Evolutionary conservation across 2,888 invertebrate genomes (phyloP).

Genomic region (Clusia tigrina): DNA sequence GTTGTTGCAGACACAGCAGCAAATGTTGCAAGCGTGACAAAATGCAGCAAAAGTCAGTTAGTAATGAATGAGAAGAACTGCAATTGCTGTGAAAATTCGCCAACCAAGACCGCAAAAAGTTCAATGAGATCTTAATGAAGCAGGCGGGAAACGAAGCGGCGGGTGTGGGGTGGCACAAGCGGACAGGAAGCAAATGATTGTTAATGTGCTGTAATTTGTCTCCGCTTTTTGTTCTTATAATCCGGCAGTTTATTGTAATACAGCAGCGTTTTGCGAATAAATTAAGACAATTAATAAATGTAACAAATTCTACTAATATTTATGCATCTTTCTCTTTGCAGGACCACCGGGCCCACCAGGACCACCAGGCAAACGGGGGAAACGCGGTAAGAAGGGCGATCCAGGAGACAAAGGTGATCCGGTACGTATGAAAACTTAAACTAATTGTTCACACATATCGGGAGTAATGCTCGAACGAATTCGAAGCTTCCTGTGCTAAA

Average conservation of each 20-base stretch:
- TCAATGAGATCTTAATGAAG: constrained; percentile 51
- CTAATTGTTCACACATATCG: too few species aligned
- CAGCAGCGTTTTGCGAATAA: too few species aligned
- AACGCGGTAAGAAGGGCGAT: constrained; percentile 90
- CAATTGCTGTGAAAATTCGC: constrained; percentile 26
- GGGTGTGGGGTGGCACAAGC: not conserved
- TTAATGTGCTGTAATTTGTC: too few species aligned
- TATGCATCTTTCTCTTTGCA: constrained; percentile 37
- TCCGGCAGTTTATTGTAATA: too few species aligned
- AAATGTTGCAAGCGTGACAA: constrained; percentile 14
- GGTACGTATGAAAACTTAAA: constrained; percentile 69
- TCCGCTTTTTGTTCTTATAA: too few species aligned
- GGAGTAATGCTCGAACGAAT: too few species aligned
- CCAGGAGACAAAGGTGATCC: constrained; percentile 80
- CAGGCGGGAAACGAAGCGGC: constrained; percentile 28
- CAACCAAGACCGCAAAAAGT: constrained; percentile 36
- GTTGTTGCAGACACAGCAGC: too few species aligned
- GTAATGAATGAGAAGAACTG: constrained; percentile 16
- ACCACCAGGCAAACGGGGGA: constrained; percentile 85
- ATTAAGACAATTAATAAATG: too few species aligned
- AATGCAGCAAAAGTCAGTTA: not conserved
- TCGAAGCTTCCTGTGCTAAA: too few species aligned
- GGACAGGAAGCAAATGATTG: constrained; percentile 33
- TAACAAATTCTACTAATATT: too few species aligned
- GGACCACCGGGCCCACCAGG: constrained; percentile 78